These are phyloP conservation scores for Trogon surrucura DNA, from an alignment of 2,113 vertebrate species.

Conservation along the genomic window DNA sequence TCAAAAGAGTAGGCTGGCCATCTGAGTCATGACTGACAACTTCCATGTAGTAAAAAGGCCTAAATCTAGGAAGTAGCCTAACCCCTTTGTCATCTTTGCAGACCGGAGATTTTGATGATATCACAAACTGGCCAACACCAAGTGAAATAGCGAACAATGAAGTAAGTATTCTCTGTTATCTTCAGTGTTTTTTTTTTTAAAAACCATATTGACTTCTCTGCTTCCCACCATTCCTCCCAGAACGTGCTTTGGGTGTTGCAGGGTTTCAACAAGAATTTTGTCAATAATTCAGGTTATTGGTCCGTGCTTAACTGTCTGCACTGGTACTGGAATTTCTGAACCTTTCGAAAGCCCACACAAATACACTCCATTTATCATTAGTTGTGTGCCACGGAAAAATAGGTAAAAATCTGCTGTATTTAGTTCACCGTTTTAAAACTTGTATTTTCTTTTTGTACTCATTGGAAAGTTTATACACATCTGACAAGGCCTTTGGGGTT, in stretches of 20 bases:
- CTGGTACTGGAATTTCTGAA: not conserved
- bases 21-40: not conserved
- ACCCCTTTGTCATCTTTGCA: conserved; percentile 67
- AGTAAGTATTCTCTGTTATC: conserved; percentile 72
- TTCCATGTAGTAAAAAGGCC: not conserved
- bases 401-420: not conserved
- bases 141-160: conserved; percentile 90
- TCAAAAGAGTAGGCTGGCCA: not conserved
- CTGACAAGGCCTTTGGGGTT: not conserved
- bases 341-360: not conserved
- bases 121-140: conserved; percentile 95
- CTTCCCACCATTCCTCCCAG: not conserved
- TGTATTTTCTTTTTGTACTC: not conserved
- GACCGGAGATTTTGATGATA: conserved; percentile 91
- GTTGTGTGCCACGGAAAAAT: accelerated
- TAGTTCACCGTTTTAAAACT: not conserved
- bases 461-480: not conserved
- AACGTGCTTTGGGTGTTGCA: not conserved
- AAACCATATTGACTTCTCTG: not conserved
- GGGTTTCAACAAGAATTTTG: not conserved
- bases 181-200: not conserved
- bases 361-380: accelerated
- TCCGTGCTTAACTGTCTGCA: not conserved
- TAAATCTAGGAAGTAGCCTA: not conserved
- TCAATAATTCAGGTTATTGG: not conserved